Base-by-base conservation (phyloP, 2,888 invertebrate species). In the Diplazon laetatorius region DNA sequence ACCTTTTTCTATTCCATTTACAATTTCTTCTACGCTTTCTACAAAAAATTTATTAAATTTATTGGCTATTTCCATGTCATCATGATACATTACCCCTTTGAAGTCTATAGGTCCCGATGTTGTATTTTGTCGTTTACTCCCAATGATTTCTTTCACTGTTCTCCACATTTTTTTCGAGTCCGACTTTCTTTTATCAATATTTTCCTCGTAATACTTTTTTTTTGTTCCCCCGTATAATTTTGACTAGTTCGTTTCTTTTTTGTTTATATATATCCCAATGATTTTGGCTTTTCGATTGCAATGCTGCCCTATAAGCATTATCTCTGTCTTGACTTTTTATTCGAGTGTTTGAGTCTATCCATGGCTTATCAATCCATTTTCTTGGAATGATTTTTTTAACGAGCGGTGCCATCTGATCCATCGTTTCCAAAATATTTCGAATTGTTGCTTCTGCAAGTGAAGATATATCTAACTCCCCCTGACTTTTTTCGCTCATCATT, bases 151-250 rank as follows among this genome's bases (percentile, higher is more conserved):
- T 20, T 71, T 71, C 3, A 60, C 12, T 5, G 48, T 35, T 18
- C 18, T 35, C 71, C 71, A 72, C 63, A 72, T 62, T 37, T 35
- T 50, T 25, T 44, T 14, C 1, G 52, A 52, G 9, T 72, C 35
- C 2, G 30, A n/a, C 14, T 39, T 44, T 35, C 18, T 9, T 42
- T 46, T 42, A 12, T 55, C 68, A 22, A 75, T 68, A 35, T 68
- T 65, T 16, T 50, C 35, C 48, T 74, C 68, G 25, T 74, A 74
- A 46, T 59, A 74, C n/a, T 30, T n/a, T 18, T 68, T 50, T 57
- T n/a, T 66, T 74, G 22, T 46, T 48, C 46, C 22, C 20, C 46
- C 48, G 18, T 37, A 68, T 37, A 22, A 39, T 12, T 14, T n/a
- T 39, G 4, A 60, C 52, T 35, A 74, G 48, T 2, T 50, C 16